A percentile compares a stretch with the other conserved stretches of the same genome.
These are phyloP conservation scores for Diadumene lineata DNA, from an alignment of 92 coral and sea anemone species.

Conservation along the genomic window DNA sequence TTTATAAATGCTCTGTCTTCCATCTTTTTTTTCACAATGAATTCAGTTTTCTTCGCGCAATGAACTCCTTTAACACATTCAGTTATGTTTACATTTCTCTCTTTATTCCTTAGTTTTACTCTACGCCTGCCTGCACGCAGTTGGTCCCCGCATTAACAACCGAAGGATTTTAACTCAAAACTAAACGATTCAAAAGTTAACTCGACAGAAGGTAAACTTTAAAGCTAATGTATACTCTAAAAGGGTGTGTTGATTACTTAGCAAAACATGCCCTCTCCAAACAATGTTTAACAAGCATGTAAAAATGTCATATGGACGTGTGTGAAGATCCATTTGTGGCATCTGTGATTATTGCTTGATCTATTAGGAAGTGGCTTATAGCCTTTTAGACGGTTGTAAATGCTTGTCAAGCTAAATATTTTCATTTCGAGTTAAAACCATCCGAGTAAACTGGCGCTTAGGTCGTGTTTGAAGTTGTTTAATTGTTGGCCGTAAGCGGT, in stretches of 20 bases:
- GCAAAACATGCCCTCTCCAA: slow-evolving; percentile 9
- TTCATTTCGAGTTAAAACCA: slow-evolving; percentile 20
- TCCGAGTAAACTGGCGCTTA: slow-evolving; percentile 9
- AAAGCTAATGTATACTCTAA: slow-evolving; percentile 15
- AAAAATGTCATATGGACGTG: slow-evolving; percentile 1
- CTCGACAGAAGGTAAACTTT: slow-evolving; percentile 4
- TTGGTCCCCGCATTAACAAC: not conserved
- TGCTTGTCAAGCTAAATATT: slow-evolving; percentile 30
- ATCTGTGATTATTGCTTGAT: slow-evolving; percentile 20
- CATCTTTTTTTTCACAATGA: too few relatives aligned
- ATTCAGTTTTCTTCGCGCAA: not conserved
- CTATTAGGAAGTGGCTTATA: not conserved
- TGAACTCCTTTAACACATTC: not conserved
- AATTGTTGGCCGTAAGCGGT: slow-evolving; percentile 34
- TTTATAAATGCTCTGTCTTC: too few relatives aligned
- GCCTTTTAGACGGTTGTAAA: slow-evolving; percentile 36
- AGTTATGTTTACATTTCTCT: not conserved
- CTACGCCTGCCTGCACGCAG: too few relatives aligned
- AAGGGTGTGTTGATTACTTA: slow-evolving; percentile 13
- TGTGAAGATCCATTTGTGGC: not conserved
- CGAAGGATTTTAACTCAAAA: not conserved
- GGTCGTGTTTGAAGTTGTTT: slow-evolving; percentile 14
- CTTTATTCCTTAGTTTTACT: too few relatives aligned
- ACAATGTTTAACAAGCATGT: slow-evolving; percentile 2
- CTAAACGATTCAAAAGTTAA: not conserved